Percentiles rank a stretch among this genome's conserved stretches.
Evolutionary conservation across 2,888 invertebrate species (phyloP).

Genomic region (Acleris emargana): DNA sequence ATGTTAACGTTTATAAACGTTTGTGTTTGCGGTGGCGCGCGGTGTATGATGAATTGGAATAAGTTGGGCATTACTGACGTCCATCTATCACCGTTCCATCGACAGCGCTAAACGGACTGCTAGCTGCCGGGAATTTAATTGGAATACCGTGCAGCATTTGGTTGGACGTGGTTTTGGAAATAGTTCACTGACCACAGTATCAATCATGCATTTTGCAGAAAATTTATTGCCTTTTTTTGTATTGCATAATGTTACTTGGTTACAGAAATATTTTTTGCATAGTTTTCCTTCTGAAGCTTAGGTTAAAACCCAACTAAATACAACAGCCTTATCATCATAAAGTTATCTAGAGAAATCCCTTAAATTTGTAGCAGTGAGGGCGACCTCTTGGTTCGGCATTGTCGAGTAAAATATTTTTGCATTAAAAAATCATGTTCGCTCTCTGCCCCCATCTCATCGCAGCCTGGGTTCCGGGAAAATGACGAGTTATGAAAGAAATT

Average conservation of each 20-base stretch:
- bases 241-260: no score
- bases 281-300: no score
- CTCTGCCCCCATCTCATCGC: constrained; percentile 5
- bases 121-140: constrained; percentile 1
- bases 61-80: constrained; percentile 55
- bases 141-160: background rate
- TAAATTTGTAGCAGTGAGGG: no score
- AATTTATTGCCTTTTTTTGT: no score
- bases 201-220: no score
- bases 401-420: constrained; percentile 5
- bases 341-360: no score
- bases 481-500: constrained; percentile 31
- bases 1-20: constrained; percentile 29
- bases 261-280: no score
- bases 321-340: no score
- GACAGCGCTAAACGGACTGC: constrained; percentile 26
- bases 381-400: background rate
- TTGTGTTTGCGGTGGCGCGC: constrained; percentile 36
- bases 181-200: no score
- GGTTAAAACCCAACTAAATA: no score
- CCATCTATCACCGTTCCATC: constrained; percentile 57
- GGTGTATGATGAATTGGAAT: constrained; percentile 57
- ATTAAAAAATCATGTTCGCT: constrained; percentile 12
- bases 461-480: constrained; percentile 24
- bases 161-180: no score